A percentile compares a stretch with the other conserved stretches of the same genome.
phyloP scores from a whole-genome alignment of 2,888 invertebrate genomes.

The Apomyelois bistriatella region DNA sequence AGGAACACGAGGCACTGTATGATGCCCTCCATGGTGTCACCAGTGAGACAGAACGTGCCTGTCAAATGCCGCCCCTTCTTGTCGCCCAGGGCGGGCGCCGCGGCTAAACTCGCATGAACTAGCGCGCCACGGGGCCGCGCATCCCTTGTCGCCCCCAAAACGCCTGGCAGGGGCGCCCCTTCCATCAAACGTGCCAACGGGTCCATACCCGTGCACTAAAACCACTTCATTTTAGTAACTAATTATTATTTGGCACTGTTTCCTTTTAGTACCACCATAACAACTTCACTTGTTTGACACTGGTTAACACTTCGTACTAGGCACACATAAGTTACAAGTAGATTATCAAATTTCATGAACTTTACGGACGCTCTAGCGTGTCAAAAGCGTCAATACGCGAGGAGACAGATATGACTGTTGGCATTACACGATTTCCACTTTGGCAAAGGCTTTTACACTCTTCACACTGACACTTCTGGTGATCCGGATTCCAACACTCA shows the following conservation, averaged over 20 bases:
- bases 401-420: constrained; percentile 50
- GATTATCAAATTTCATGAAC: not conserved
- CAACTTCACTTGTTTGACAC: constrained; percentile 15
- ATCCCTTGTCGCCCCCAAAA: constrained; percentile 75
- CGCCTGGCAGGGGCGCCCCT: constrained; percentile 83
- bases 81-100: constrained; percentile 84
- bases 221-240: constrained; percentile 32
- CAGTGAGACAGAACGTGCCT: constrained; percentile 93
- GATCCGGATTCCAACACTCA: constrained; percentile 54
- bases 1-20: constrained; percentile 95
- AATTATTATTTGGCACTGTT: constrained; percentile 15
- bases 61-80: constrained; percentile 91
- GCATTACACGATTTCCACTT: constrained; percentile 30
- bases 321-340: not conserved
- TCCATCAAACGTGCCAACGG: constrained; percentile 90
- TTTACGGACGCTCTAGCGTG: constrained; percentile 33
- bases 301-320: constrained; percentile 5
- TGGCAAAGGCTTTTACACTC: constrained; percentile 57
- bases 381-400: constrained; percentile 44
- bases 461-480: constrained; percentile 61
- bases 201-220: constrained; percentile 82
- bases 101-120: constrained; percentile 88
- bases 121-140: constrained; percentile 84
- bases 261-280: constrained; percentile 6
- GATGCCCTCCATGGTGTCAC: constrained; percentile 96